Percentiles rank a stretch among this genome's conserved stretches.
Conservation (phyloP, 2,797 vertebrate species). For the Pitangus sulphuratus region DNA sequence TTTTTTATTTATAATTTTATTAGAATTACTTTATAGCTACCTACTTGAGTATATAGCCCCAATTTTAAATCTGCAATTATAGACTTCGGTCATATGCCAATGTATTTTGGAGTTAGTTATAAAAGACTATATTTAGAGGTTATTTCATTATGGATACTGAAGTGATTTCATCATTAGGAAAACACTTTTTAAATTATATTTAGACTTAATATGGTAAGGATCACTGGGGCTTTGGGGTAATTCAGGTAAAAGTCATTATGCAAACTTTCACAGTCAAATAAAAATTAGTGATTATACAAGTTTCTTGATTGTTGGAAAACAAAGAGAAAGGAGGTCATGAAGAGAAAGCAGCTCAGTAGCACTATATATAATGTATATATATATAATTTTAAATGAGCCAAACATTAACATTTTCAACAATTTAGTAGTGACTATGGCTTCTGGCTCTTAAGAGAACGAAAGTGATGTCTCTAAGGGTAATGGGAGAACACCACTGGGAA, state of each 20-base stretch:
- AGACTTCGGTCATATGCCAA: not conserved
- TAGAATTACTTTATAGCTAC: not conserved
- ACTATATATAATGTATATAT: not conserved
- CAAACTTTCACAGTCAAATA: not conserved
- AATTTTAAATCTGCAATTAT: not conserved
- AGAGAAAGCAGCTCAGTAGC: not conserved
- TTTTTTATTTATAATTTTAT: not conserved
- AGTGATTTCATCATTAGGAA: constrained; percentile 12
- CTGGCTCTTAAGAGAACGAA: not conserved
- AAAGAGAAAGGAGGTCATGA: not conserved
- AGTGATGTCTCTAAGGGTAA: not conserved
- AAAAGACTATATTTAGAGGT: not conserved
- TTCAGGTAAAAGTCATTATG: not conserved
- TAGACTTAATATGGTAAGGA: not conserved
- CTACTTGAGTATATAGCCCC: not conserved
- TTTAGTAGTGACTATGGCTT: not conserved
- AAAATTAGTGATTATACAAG: not conserved
- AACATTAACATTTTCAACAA: not conserved
- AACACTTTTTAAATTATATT: not conserved
- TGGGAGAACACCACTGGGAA: not conserved
- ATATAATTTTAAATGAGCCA: not conserved
- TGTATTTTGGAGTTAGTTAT: not conserved
- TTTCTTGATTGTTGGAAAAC: not conserved
- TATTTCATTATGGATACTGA: not conserved
- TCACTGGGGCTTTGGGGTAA: not conserved